Evolutionary conservation across 2,113 vertebrate genomes (phyloP).

Genomic region (Isichthys henryi): DNA sequence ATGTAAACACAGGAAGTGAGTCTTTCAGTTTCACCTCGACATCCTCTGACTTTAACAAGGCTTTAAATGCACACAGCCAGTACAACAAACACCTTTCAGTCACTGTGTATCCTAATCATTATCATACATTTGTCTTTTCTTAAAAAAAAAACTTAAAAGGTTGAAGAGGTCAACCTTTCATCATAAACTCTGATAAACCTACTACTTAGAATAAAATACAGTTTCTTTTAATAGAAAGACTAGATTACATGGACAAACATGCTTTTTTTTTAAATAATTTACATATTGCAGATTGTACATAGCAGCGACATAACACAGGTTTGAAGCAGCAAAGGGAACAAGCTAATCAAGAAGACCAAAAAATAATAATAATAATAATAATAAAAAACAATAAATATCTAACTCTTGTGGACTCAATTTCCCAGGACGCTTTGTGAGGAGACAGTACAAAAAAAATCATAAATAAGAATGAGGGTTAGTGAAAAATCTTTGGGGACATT

Average conservation of each 20-base stretch:
- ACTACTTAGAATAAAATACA: constrained; percentile 21
- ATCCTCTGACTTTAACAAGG: neutral
- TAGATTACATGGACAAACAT: constrained; percentile 22
- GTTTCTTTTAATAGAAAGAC: constrained; percentile 19
- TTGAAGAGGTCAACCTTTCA: constrained; percentile 6
- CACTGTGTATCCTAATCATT: neutral
- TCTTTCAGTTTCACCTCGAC: neutral
- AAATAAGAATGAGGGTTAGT: constrained; percentile 42
- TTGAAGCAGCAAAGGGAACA: constrained; percentile 25
- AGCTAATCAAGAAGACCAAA: constrained; percentile 29
- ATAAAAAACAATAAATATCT: constrained; percentile 33
- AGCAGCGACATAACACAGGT: constrained; percentile 34
- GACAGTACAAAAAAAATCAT: constrained; percentile 34
- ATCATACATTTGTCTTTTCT: neutral
- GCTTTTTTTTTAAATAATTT: constrained; percentile 23
- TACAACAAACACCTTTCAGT: constrained; percentile 5
- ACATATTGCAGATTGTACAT: constrained; percentile 37
- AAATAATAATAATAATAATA: neutral
- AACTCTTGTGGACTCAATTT: constrained; percentile 50
- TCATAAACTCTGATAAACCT: constrained; percentile 6
- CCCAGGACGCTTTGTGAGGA: constrained; percentile 53
- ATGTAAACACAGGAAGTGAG: neutral
- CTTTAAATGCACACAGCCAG: neutral
- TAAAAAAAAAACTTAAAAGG: neutral
- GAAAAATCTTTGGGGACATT: constrained; percentile 19